Base-by-base conservation (phyloP, 1,140 invertebrate species). In the Pachypsylla venusta region DNA sequence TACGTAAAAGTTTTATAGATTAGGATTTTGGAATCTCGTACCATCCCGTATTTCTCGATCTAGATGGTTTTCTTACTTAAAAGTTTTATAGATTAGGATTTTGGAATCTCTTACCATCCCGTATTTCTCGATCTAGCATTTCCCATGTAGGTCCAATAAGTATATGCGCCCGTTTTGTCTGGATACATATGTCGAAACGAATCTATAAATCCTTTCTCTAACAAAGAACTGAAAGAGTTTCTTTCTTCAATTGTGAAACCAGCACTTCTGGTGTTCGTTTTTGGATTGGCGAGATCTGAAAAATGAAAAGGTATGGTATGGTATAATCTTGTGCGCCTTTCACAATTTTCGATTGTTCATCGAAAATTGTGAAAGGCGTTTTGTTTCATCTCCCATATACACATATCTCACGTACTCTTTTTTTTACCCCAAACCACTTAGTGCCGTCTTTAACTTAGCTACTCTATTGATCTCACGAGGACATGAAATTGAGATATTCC, bases 171-270 rank as follows among this genome's bases (percentile, higher is more conserved):
- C 13, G 76, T 82, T 65, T 80, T 75, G 7, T 96, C 83, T 0
- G 95, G 95, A 75, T 98, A 87, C 1, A 97, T 75, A 62, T 84
- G 74, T 39, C 96, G 77, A 69, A 83, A 99, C 0, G 89, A 84
- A 73, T 99, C 95, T 2, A 94, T 74, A 72, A 90, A 95, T 1
- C 85, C 85, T 25, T 81, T 73, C 1, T 73, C 70, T 10, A 99
- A 71, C 16, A 98, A 79, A 16, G 87, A 80, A 0, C 84, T 85
- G 80, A 99, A 93, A 20, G 82, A 89, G 35, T 92, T 82, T 57
- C 95, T 75, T 74, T 98, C 95, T 71, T 98, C 89, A 65, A 83
- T 75, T 0, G 94, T 98, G 68, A 98, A 99, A 13, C 96, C 96
- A 48, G 95, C 92, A 70, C 84, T 92, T 70, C 85, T 92, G 55